Conservation (phyloP, 2,888 invertebrate species). For the Callyntrura guangdongensis region DNA sequence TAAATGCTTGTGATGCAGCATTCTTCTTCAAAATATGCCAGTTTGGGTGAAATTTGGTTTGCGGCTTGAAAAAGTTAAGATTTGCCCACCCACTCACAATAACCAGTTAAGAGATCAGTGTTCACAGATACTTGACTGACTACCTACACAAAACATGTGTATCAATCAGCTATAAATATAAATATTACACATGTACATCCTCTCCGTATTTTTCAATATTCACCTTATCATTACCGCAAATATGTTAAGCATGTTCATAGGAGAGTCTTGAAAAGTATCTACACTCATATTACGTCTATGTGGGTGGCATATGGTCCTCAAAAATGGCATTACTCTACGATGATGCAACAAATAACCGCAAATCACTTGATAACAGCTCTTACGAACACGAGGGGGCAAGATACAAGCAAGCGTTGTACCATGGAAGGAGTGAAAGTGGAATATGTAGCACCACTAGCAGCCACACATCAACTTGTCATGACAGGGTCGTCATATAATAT, state of each 20-base stretch:
- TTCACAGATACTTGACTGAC: background rate
- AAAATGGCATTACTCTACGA: background rate
- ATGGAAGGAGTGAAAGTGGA: background rate
- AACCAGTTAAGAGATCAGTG: background rate
- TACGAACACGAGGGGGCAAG: constrained; percentile 31
- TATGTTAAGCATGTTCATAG: background rate
- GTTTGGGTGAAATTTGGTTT: no score
- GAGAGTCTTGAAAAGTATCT: background rate
- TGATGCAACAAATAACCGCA: constrained; percentile 45
- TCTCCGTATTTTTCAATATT: background rate
- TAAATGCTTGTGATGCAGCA: background rate
- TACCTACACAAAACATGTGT: background rate
- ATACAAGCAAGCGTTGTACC: background rate
- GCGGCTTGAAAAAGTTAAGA: no score
- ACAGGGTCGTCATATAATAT: no score
- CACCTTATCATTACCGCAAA: background rate
- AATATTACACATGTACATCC: background rate
- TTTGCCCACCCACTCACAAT: no score
- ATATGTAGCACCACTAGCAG: no score
- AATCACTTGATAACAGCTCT: constrained; percentile 49
- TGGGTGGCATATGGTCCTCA: constrained; percentile 22
- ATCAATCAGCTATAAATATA: background rate
- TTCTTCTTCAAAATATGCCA: background rate
- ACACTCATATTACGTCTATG: background rate
- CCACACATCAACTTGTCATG: no score